A percentile compares a stretch with the other conserved stretches of the same genome.
Evolutionary conservation across 2,888 invertebrate species (phyloP).

Genomic region (Teleogryllus oceanicus): DNA sequence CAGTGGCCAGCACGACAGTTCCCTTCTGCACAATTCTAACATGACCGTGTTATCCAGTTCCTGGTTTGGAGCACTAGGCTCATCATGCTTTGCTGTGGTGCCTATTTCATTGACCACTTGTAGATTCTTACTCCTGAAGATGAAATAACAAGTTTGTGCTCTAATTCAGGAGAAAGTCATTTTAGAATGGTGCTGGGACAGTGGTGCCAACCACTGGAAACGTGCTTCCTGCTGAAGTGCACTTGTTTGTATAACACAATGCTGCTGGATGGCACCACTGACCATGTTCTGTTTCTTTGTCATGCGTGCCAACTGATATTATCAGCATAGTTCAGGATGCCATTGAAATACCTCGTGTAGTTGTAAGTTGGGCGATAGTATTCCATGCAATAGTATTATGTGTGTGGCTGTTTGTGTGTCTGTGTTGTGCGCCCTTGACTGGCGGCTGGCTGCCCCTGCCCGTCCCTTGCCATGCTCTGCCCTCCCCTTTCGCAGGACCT

Average conservation of each 20-base stretch:
- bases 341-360: conserved; percentile 9
- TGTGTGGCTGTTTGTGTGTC: not conserved
- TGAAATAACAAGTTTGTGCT: too few relatives aligned
- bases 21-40: too few relatives aligned
- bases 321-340: not conserved
- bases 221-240: not conserved
- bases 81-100: too few relatives aligned
- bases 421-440: not conserved
- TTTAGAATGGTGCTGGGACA: conserved; percentile 7
- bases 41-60: too few relatives aligned
- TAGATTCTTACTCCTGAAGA: too few relatives aligned
- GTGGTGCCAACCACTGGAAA: not conserved
- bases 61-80: too few relatives aligned
- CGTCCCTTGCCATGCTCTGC: not conserved
- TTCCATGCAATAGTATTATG: conserved; percentile 18
- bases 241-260: not conserved
- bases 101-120: too few relatives aligned
- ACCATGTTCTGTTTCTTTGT: not conserved
- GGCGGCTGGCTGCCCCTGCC: not conserved
- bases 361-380: conserved; percentile 4
- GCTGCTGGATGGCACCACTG: conserved; percentile 4
- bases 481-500: too few relatives aligned
- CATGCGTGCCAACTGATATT: conserved; percentile 7
- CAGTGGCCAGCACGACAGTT: too few relatives aligned
- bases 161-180: too few relatives aligned